Conservation (phyloP, 1,140 invertebrate genomes). For the Calliopsis andreniformis region DNA sequence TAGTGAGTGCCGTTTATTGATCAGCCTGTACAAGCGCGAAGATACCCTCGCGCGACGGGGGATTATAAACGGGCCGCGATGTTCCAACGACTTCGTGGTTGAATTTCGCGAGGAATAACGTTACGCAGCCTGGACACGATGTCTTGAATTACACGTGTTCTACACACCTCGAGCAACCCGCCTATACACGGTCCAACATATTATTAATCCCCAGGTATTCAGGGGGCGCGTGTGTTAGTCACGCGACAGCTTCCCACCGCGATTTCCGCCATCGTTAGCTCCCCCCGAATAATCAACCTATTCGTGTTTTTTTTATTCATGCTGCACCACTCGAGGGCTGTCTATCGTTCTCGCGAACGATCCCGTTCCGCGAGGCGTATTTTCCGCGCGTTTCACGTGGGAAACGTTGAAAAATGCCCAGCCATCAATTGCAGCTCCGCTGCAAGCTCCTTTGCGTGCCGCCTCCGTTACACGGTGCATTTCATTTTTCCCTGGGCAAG, state of each 20-base stretch:
- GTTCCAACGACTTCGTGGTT: conserved; percentile 27
- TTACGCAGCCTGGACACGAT: conserved; percentile 35
- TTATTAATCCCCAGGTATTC: conserved; percentile 49
- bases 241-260: conserved; percentile 4
- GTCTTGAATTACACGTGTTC: conserved; percentile 46
- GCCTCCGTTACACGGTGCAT: not conserved
- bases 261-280: not conserved
- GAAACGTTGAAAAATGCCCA: conserved; percentile 26
- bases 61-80: conserved; percentile 57
- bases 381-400: not conserved
- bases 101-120: conserved; percentile 35
- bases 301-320: conserved; percentile 1
- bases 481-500: conserved; percentile 33
- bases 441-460: conserved; percentile 6
- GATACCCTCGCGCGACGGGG: conserved; percentile 19
- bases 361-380: not conserved
- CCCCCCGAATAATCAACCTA: not conserved
- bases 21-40: conserved; percentile 51
- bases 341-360: not conserved
- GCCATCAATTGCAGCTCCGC: not conserved
- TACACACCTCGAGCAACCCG: not conserved
- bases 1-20: conserved; percentile 46
- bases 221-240: not conserved
- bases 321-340: too few species aligned
- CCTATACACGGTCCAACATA: conserved; percentile 13